phyloP scores from a whole-genome alignment of 1,140 invertebrate genomes.

The Trissolcus basalis region DNA sequence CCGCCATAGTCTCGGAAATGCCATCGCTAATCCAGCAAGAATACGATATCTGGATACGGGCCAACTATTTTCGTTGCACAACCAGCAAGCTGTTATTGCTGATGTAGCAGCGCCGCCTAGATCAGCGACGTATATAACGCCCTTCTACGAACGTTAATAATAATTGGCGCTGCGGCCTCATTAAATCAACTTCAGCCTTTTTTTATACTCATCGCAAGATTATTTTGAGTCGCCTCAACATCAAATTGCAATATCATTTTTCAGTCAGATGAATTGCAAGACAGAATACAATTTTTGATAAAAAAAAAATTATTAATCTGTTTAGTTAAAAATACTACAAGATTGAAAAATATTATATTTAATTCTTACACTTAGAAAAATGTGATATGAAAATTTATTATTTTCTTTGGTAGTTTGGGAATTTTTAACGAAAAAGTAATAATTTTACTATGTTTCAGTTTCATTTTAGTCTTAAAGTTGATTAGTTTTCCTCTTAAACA shows the following conservation, averaged over 20 bases:
- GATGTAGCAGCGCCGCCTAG: constrained; percentile 56
- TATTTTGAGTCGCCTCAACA: constrained; percentile 25
- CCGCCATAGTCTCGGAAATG: constrained; percentile 33
- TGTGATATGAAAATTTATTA: too few relatives aligned
- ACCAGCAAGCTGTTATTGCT: constrained; percentile 60
- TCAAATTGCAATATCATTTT: constrained; percentile 45
- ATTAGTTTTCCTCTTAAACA: too few relatives aligned
- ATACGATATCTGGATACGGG: constrained; percentile 60
- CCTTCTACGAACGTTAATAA: constrained; percentile 58
- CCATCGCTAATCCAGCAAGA: constrained; percentile 61
- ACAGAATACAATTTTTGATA: too few relatives aligned
- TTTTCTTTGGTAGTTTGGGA: too few relatives aligned
- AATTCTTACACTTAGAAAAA: too few relatives aligned
- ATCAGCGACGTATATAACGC: constrained; percentile 57
- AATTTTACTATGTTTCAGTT: too few relatives aligned
- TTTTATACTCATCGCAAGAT: constrained; percentile 26
- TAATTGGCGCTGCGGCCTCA: constrained; percentile 53
- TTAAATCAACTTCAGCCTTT: constrained; percentile 50
- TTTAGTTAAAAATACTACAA: too few relatives aligned
- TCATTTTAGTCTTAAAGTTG: too few relatives aligned
- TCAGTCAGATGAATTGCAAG: too few relatives aligned
- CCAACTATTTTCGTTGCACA: constrained; percentile 64
- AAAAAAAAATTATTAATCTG: too few relatives aligned
- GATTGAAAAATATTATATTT: too few relatives aligned
- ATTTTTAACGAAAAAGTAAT: too few relatives aligned